These are phyloP conservation scores for Dione vanillae DNA, from an alignment of 2,888 invertebrate genomes.

Conservation along the genomic window DNA sequence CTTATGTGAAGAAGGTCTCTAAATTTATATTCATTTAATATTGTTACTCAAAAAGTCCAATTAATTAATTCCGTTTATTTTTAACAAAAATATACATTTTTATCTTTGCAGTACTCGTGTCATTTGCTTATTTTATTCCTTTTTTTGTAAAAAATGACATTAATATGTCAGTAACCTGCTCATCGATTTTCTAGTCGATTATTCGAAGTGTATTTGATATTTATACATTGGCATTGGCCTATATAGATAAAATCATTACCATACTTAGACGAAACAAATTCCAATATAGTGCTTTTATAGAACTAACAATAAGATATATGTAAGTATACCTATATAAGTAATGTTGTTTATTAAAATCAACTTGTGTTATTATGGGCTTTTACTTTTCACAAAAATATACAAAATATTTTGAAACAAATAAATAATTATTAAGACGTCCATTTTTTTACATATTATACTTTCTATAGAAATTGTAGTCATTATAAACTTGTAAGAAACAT, in stretches of 20 bases:
- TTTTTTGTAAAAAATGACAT: neutral
- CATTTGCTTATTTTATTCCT: neutral
- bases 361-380: constrained; percentile 2
- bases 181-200: constrained; percentile 21
- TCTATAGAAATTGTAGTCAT: constrained; percentile 19
- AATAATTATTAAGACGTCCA: constrained; percentile 16
- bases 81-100: neutral
- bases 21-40: neutral
- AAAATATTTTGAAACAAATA: constrained; percentile 10
- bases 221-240: constrained; percentile 22
- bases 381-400: constrained; percentile 16
- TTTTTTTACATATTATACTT: constrained; percentile 30
- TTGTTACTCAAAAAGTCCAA: neutral
- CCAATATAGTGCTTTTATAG: constrained; percentile 32
- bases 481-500: constrained; percentile 8
- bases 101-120: neutral
- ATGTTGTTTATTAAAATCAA: neutral
- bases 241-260: neutral
- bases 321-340: constrained; percentile 15
- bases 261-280: constrained; percentile 11
- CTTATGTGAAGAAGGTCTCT: neutral
- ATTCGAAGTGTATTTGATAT: neutral
- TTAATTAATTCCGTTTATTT: too few species aligned
- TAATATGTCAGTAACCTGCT: neutral
- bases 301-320: constrained; percentile 14